Conservation (phyloP, 2,797 vertebrate genomes). For the Rhadinocentrus ornatus region DNA sequence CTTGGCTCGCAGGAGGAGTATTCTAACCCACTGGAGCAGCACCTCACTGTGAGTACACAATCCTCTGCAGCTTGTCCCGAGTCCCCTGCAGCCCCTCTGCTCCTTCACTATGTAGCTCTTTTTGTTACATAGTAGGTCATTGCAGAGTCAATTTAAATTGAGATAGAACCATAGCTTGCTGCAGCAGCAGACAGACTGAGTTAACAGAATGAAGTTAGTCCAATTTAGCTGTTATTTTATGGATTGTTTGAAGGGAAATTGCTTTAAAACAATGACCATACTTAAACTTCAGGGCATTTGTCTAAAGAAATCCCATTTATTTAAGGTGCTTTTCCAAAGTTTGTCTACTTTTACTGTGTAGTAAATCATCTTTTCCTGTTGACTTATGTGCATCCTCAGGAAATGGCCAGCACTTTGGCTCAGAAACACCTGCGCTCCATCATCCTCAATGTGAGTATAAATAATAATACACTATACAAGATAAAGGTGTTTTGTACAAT, state of each 20-base stretch:
- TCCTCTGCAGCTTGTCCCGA: slow-evolving; percentile 55
- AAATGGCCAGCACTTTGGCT: slow-evolving; percentile 95
- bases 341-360: slow-evolving; percentile 2
- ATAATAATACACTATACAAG: background rate
- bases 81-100: slow-evolving; percentile 34
- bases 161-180: slow-evolving; percentile 38
- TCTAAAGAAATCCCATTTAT: slow-evolving; percentile 8
- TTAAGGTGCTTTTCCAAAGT: slow-evolving; percentile 8
- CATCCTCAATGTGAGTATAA: slow-evolving; percentile 88
- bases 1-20: slow-evolving; percentile 87
- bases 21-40: slow-evolving; percentile 93
- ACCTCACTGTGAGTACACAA: slow-evolving; percentile 93
- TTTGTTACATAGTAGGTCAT: slow-evolving; percentile 33
- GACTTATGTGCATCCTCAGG: slow-evolving; percentile 80
- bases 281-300: slow-evolving; percentile 24
- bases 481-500: background rate
- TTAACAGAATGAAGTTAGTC: slow-evolving; percentile 26
- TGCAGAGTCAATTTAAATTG: slow-evolving; percentile 32
- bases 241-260: slow-evolving; percentile 16
- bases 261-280: slow-evolving; percentile 24
- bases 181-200: slow-evolving; percentile 64
- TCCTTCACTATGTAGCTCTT: slow-evolving; percentile 25
- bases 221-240: slow-evolving; percentile 16
- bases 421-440: slow-evolving; percentile 97
- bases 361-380: slow-evolving; percentile 33